These are phyloP conservation scores for Drosophila gaucha DNA, from an alignment of 2,888 invertebrate species.

Conservation along the genomic window DNA sequence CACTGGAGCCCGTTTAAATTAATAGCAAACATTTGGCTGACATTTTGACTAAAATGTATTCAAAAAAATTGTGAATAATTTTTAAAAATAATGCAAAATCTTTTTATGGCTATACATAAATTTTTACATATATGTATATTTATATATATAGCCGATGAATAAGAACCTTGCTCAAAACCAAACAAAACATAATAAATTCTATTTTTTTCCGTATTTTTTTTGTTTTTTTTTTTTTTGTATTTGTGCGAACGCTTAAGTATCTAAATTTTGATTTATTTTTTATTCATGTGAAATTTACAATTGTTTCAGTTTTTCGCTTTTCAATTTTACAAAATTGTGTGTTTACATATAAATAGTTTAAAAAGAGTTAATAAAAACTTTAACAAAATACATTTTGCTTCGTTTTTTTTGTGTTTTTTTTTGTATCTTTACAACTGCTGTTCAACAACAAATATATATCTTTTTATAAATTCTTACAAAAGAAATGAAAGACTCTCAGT, in stretches of 20 bases:
- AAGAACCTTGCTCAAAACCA: slow-evolving; percentile 28
- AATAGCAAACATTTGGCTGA: slow-evolving; percentile 22
- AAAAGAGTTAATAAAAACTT: slow-evolving; percentile 46
- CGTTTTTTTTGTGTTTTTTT: slow-evolving; percentile 17
- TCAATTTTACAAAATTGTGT: slow-evolving; percentile 49
- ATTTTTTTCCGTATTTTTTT: slow-evolving; percentile 35
- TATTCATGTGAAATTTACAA: slow-evolving; percentile 57
- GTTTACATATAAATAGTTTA: slow-evolving; percentile 36
- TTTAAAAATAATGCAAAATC: slow-evolving; percentile 45
- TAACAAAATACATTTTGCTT: slow-evolving; percentile 63
- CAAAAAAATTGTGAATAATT: slow-evolving; percentile 6
- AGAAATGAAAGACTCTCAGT: slow-evolving; percentile 50
- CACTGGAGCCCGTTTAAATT: slow-evolving; percentile 16
- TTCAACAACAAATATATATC: slow-evolving; percentile 66
- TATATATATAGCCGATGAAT: slow-evolving; percentile 17
- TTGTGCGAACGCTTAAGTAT: slow-evolving; percentile 51
- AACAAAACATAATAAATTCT: slow-evolving; percentile 42
- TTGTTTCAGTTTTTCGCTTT: slow-evolving; percentile 37
- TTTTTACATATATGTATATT: background rate
- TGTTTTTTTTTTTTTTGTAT: slow-evolving; percentile 52
- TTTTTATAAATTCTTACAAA: slow-evolving; percentile 47
- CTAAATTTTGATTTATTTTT: slow-evolving; percentile 40
- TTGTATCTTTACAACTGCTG: slow-evolving; percentile 72
- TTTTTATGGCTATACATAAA: slow-evolving; percentile 13
- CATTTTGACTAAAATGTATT: slow-evolving; percentile 41